phyloP scores from a whole-genome alignment of 2,113 vertebrate species.

The Nycticorax nycticorax region DNA sequence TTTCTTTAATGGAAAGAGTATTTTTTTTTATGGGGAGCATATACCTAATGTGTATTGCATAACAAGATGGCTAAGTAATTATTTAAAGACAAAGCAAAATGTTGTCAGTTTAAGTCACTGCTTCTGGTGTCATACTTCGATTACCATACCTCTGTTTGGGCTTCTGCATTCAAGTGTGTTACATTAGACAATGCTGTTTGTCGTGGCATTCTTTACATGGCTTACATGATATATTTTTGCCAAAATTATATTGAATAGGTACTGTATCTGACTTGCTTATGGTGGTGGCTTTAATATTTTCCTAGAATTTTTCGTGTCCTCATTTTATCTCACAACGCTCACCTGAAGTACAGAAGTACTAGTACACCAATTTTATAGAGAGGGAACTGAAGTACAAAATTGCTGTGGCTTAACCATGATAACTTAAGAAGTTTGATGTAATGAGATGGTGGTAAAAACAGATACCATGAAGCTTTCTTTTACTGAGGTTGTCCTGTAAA shows the following conservation, averaged over 20 bases:
- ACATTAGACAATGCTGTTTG: background rate
- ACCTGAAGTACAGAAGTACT: background rate
- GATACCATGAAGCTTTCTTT: background rate
- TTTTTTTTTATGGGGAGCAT: background rate
- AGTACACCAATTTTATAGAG: background rate
- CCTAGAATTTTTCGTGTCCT: background rate
- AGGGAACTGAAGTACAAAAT: background rate
- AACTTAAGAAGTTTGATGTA: background rate
- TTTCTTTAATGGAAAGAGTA: background rate
- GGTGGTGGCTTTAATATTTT: background rate
- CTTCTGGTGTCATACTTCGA: background rate
- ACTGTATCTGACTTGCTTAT: background rate
- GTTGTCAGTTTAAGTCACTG: background rate
- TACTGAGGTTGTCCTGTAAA: background rate
- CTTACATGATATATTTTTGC: background rate
- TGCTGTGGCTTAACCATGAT: background rate
- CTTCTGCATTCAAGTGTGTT: accelerated
- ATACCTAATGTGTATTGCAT: background rate
- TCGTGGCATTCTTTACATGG: background rate
- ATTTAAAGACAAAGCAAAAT: background rate
- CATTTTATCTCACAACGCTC: background rate
- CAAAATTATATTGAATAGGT: background rate
- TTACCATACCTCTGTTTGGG: background rate
- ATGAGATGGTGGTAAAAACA: background rate
- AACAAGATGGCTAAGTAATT: background rate